Conservation (phyloP, 2,113 vertebrate genomes). For the Boleophthalmus pectinirostris region DNA sequence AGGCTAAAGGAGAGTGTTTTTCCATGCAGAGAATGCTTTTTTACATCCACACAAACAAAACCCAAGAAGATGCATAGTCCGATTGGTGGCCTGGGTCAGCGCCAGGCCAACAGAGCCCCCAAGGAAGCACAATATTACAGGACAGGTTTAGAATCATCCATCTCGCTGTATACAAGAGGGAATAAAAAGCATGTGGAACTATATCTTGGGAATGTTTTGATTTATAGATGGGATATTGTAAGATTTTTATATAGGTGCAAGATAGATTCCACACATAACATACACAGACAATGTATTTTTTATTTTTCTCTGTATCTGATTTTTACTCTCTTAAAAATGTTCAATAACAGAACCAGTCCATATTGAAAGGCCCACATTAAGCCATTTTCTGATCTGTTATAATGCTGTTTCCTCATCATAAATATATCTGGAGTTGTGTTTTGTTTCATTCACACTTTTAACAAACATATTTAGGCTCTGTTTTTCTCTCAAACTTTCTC, state of each 20-base stretch:
- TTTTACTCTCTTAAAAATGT: too few relatives aligned
- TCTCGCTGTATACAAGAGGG: background rate
- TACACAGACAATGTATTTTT: background rate
- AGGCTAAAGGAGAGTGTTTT: constrained; percentile 50
- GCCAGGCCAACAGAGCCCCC: constrained; percentile 19
- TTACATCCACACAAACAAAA: constrained; percentile 8
- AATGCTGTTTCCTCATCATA: too few relatives aligned
- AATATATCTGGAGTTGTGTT: too few relatives aligned
- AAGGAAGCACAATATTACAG: constrained; percentile 17
- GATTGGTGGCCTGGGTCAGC: constrained; percentile 18
- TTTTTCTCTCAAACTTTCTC: too few relatives aligned
- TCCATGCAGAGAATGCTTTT: constrained; percentile 56
- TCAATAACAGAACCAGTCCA: too few relatives aligned
- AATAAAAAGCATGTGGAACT: background rate
- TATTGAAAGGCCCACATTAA: too few relatives aligned
- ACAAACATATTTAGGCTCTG: too few relatives aligned
- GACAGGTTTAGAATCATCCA: background rate
- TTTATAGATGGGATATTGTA: background rate
- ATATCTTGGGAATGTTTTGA: background rate
- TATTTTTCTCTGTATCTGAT: background rate
- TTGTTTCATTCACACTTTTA: too few relatives aligned
- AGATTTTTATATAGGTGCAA: background rate
- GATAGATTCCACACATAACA: background rate
- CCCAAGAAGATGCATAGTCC: constrained; percentile 13
- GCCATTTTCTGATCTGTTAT: too few relatives aligned